Percentiles rank a stretch among this genome's conserved stretches.
Evolutionary conservation across 1,140 invertebrate genomes (phyloP).

Genomic region (Musca vetustissima): DNA sequence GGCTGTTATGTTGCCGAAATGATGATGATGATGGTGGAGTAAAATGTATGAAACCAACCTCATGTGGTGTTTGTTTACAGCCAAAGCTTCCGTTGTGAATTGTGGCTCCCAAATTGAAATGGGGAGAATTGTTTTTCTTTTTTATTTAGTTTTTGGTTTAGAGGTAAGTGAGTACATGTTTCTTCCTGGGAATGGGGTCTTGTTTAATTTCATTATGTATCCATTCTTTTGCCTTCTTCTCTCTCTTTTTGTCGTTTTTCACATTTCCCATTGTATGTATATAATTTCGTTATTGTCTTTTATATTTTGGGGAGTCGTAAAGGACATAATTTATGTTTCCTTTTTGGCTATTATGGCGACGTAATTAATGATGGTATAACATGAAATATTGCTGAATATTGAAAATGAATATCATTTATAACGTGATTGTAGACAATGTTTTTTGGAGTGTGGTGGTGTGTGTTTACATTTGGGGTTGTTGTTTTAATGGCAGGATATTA

Average conservation of each 20-base stretch:
- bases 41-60: constrained; percentile 1
- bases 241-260: too few relatives aligned
- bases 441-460: too few relatives aligned
- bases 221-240: not conserved
- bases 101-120: not conserved
- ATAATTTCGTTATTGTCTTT: not conserved
- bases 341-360: constrained; percentile 1
- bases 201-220: constrained; percentile 16
- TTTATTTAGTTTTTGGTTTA: not conserved
- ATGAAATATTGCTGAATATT: not conserved
- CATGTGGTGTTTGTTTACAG: constrained; percentile 17
- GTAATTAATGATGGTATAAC: constrained; percentile 11
- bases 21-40: too few relatives aligned
- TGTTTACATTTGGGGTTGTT: too few relatives aligned
- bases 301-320: not conserved
- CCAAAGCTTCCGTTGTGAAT: not conserved
- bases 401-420: too few relatives aligned
- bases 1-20: too few relatives aligned
- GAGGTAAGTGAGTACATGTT: not conserved
- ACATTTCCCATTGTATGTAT: too few relatives aligned
- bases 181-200: too few relatives aligned
- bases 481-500: too few relatives aligned
- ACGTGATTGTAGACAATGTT: too few relatives aligned
- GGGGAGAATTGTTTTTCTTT: too few relatives aligned
- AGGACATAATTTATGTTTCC: constrained; percentile 17